Percentiles rank a stretch among this genome's conserved stretches.
phyloP scores from a whole-genome alignment of 2,113 vertebrate genomes.

The Catagonus wagneri region DNA sequence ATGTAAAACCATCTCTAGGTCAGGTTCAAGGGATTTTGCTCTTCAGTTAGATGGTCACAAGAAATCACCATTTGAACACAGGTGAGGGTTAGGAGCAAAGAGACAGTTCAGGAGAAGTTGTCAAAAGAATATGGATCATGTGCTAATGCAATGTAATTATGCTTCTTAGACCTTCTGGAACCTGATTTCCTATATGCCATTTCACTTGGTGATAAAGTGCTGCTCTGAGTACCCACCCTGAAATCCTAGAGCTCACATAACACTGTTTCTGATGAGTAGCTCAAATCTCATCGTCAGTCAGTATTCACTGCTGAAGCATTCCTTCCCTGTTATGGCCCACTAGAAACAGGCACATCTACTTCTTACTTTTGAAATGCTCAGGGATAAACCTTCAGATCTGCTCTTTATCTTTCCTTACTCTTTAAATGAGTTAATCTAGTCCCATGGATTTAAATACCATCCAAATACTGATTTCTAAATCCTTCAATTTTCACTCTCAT shows the following conservation, averaged over 20 bases:
- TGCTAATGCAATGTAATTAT: not conserved
- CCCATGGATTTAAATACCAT: not conserved
- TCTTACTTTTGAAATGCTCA: not conserved
- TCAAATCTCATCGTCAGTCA: not conserved
- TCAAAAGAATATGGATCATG: not conserved
- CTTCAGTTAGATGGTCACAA: not conserved
- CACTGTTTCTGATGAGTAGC: not conserved
- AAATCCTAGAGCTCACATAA: not conserved
- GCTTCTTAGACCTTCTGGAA: not conserved
- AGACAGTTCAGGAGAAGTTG: not conserved
- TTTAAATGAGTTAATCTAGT: not conserved
- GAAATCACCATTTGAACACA: not conserved
- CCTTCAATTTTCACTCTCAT: not conserved
- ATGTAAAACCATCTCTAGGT: not conserved
- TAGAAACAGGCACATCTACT: not conserved
- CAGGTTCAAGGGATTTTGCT: not conserved
- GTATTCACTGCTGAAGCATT: not conserved
- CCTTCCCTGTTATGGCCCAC: not conserved
- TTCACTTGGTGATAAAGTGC: not conserved
- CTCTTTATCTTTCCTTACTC: not conserved
- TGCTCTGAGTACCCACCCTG: not conserved
- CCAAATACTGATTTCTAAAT: not conserved
- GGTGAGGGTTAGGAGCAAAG: not conserved
- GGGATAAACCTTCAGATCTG: not conserved
- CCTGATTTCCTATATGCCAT: not conserved